These are phyloP conservation scores for Sinocyclocheilus rhinocerous DNA, from an alignment of 2,113 vertebrate genomes.

Conservation along the genomic window DNA sequence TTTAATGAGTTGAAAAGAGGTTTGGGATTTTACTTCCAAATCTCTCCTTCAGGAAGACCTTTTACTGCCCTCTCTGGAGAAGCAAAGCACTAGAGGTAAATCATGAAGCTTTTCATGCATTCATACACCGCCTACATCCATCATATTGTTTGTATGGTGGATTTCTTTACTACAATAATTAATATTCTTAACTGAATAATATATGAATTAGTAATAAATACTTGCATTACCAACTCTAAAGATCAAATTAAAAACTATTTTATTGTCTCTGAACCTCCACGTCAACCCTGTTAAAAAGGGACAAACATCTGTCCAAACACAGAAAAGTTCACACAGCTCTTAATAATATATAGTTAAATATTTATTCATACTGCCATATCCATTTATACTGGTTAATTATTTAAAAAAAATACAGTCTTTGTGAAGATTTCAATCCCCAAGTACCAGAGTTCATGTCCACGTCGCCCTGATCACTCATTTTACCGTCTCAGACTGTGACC, in stretches of 20 bases:
- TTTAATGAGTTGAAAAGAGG: neutral
- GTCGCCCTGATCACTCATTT: constrained; percentile 2
- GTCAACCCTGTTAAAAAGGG: neutral
- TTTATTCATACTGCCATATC: constrained; percentile 82
- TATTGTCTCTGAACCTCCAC: neutral
- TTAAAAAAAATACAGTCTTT: constrained; percentile 73
- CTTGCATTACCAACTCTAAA: neutral
- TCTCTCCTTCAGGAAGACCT: neutral
- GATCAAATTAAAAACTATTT: neutral
- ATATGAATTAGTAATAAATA: no score
- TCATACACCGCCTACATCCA: no score
- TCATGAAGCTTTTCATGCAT: neutral
- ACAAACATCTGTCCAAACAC: neutral
- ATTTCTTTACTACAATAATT: neutral
- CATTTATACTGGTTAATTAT: constrained; percentile 78
- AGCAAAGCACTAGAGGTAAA: neutral
- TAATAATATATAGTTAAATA: constrained; percentile 86
- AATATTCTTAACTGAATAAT: neutral
- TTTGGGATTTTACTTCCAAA: neutral
- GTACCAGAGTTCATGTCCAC: constrained; percentile 47
- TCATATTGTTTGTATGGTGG: neutral
- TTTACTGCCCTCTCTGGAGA: neutral
- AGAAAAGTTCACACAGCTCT: constrained; percentile 59
- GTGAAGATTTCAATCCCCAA: constrained; percentile 69
- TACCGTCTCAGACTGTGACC: neutral